These are phyloP conservation scores for Clanis bilineata DNA, from an alignment of 2,888 invertebrate species.

Conservation along the genomic window DNA sequence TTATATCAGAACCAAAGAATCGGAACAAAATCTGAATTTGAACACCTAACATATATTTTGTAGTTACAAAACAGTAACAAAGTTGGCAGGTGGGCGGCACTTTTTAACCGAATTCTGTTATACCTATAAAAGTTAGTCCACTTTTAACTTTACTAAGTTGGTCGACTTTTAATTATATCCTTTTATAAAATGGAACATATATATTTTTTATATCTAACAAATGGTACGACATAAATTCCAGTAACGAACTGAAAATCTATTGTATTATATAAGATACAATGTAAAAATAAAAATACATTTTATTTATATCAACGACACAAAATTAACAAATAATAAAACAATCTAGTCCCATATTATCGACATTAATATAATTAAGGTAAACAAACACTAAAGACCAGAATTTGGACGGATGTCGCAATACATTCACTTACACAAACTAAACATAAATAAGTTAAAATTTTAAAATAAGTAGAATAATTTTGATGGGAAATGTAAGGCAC, in stretches of 20 bases:
- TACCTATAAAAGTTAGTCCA: no score
- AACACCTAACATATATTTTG: not conserved
- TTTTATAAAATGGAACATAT: no score
- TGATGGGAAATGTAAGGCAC: not conserved
- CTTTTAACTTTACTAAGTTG: no score
- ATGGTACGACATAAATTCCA: no score
- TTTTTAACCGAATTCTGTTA: no score
- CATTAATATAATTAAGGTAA: not conserved
- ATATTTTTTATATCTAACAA: not conserved
- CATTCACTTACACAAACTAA: slow-evolving; percentile 11
- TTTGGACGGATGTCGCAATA: slow-evolving; percentile 19
- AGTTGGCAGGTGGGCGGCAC: no score
- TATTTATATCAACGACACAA: not conserved
- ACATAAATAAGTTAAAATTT: slow-evolving; percentile 11
- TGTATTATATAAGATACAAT: not conserved
- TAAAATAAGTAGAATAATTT: not conserved
- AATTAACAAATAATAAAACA: slow-evolving; percentile 12
- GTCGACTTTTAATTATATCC: no score
- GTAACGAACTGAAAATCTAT: not conserved
- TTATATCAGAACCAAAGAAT: not conserved
- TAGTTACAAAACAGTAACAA: no score
- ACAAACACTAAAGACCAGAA: slow-evolving; percentile 18
- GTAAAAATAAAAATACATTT: slow-evolving; percentile 2
- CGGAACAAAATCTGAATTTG: no score
- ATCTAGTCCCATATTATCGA: not conserved